phyloP scores from a whole-genome alignment of 2,797 vertebrate genomes.

The Myripristis murdjan region DNA sequence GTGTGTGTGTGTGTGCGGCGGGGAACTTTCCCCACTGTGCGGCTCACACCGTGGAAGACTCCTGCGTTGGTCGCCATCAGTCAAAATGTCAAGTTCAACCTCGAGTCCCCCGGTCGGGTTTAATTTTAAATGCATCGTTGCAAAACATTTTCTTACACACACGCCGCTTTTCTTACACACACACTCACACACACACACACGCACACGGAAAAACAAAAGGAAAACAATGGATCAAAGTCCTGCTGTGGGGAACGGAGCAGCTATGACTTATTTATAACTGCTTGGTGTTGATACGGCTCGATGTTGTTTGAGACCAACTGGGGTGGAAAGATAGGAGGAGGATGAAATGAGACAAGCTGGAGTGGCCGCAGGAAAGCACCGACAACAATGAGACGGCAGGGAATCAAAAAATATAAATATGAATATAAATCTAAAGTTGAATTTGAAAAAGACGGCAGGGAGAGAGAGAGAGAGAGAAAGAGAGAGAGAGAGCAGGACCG shows the following conservation, averaged over 20 bases:
- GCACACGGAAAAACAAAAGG: not conserved
- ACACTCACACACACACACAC: no score
- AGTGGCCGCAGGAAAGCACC: not conserved
- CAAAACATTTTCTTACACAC: no score
- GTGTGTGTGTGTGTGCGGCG: no score
- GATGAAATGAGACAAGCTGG: constrained; percentile 13
- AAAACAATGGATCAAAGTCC: not conserved
- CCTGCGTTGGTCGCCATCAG: no score
- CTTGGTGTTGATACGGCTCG: not conserved
- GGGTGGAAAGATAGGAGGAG: constrained; percentile 2
- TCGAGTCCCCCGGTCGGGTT: no score
- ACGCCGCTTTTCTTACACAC: no score
- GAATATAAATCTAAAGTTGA: no score
- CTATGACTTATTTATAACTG: constrained; percentile 10
- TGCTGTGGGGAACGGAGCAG: not conserved
- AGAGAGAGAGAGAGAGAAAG: no score
- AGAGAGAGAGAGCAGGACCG: not conserved
- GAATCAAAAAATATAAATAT: not conserved
- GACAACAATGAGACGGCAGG: not conserved
- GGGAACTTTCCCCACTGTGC: no score
- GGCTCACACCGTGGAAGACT: no score
- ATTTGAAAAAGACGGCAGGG: not conserved
- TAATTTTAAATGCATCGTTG: no score
- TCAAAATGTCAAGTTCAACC: no score
- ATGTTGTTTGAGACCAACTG: not conserved